Conservation (phyloP, 2,888 invertebrate species). For the Ophioninae sp. region DNA sequence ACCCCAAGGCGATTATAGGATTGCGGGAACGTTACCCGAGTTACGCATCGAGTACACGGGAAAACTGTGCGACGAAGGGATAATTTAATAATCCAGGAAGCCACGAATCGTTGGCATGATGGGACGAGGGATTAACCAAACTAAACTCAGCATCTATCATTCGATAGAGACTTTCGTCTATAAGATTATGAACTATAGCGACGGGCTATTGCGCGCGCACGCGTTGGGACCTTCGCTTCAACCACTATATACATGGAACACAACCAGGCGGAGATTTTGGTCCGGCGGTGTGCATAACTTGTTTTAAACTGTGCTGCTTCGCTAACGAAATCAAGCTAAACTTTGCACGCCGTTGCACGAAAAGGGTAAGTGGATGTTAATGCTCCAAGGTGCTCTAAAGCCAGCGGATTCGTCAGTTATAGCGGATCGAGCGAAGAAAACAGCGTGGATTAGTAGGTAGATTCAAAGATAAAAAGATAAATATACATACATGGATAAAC, state of each 20-base stretch:
- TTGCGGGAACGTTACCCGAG: constrained; percentile 58
- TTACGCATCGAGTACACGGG: constrained; percentile 56
- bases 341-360: constrained; percentile 31
- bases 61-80: constrained; percentile 54
- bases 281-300: constrained; percentile 46
- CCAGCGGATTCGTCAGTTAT: constrained; percentile 25
- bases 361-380: constrained; percentile 16
- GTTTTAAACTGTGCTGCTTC: constrained; percentile 51
- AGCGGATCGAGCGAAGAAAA: not conserved
- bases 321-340: constrained; percentile 58
- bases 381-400: constrained; percentile 7
- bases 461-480: too few relatives aligned
- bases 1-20: not conserved
- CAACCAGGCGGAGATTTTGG: constrained; percentile 9
- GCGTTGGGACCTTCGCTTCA: constrained; percentile 38
- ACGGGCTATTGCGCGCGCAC: constrained; percentile 12
- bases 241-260: constrained; percentile 39
- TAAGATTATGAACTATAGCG: constrained; percentile 50
- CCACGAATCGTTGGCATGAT: constrained; percentile 38
- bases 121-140: constrained; percentile 60
- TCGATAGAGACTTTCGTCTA: constrained; percentile 55
- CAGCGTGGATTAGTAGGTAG: constrained; percentile 5
- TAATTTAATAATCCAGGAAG: constrained; percentile 71
- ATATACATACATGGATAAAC: too few relatives aligned
- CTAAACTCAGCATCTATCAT: constrained; percentile 57